A percentile compares a stretch with the other conserved stretches of the same genome.
phyloP scores from a whole-genome alignment of 37 sponge, comb jelly and placozoan genomes.

The Dysidea cf. avara region DNA sequence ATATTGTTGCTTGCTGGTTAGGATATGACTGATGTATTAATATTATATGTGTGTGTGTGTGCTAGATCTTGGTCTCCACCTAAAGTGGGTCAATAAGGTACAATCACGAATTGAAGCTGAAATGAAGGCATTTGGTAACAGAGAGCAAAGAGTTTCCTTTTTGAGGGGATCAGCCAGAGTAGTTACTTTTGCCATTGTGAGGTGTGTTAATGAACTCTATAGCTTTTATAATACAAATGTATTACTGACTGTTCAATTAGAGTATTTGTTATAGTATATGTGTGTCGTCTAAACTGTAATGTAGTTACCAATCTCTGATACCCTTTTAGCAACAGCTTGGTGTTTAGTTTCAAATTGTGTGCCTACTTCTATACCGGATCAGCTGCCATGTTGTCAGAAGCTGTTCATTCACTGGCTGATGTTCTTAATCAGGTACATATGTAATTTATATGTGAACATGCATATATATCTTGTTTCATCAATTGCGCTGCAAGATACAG shows the following conservation, averaged over 20 bases:
- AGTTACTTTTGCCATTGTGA: constrained; percentile 78
- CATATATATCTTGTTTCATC: neutral
- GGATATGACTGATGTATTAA: too few relatives aligned
- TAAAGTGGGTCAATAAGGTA: constrained; percentile 74
- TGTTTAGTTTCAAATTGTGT: constrained; percentile 72
- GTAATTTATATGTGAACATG: too few relatives aligned
- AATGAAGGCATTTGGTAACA: constrained; percentile 60
- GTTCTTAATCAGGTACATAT: constrained; percentile 84
- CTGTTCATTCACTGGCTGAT: constrained; percentile 95
- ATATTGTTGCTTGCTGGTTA: neutral
- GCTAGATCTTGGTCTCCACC: constrained; percentile 53
- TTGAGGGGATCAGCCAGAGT: constrained; percentile 84
- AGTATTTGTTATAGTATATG: neutral
- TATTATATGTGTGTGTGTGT: neutral
- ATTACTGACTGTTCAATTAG: neutral
- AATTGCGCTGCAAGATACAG: neutral
- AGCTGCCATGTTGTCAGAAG: constrained; percentile 93
- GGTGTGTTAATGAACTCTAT: constrained; percentile 35
- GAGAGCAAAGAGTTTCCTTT: constrained; percentile 60
- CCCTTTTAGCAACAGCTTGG: constrained; percentile 75
- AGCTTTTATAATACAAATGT: neutral
- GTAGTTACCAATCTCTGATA: constrained; percentile 5
- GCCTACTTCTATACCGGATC: constrained; percentile 95
- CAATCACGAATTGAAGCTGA: constrained; percentile 48
- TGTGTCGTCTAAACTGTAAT: neutral